phyloP scores from a whole-genome alignment of 1,140 invertebrate genomes.

The Megalopta genalis region DNA sequence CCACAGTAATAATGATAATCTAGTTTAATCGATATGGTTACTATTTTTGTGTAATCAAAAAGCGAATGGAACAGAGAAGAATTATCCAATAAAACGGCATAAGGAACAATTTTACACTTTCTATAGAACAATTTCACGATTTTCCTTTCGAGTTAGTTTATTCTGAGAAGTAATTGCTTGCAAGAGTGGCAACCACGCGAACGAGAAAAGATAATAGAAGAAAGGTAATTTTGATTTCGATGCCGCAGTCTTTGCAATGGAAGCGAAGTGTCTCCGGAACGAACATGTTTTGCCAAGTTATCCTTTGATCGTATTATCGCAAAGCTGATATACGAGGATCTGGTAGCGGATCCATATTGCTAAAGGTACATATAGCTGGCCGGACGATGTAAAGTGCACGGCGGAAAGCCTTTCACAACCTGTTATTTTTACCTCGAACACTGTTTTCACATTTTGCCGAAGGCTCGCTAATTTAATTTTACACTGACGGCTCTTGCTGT shows the following conservation, averaged over 20 bases:
- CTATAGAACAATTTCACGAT: too few relatives aligned
- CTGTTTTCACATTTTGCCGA: slow-evolving; percentile 55
- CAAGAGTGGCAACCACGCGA: not conserved
- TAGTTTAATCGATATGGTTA: too few relatives aligned
- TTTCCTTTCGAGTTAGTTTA: not conserved
- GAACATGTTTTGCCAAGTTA: slow-evolving; percentile 51
- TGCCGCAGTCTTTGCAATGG: slow-evolving; percentile 4
- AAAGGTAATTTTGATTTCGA: slow-evolving; percentile 33
- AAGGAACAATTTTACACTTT: too few relatives aligned
- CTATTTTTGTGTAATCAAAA: too few relatives aligned
- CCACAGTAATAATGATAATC: too few relatives aligned
- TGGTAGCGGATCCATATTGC: slow-evolving; percentile 43
- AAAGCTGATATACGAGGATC: slow-evolving; percentile 49
- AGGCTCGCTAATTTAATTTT: slow-evolving; percentile 65
- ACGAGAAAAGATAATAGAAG: not conserved
- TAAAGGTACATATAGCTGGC: slow-evolving; percentile 23
- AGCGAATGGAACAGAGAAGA: too few relatives aligned
- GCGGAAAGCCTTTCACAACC: slow-evolving; percentile 33
- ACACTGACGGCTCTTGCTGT: slow-evolving; percentile 22
- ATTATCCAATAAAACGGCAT: too few relatives aligned
- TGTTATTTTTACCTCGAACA: slow-evolving; percentile 60
- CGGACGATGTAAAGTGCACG: slow-evolving; percentile 50
- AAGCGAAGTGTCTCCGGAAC: slow-evolving; percentile 37
- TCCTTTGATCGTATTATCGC: slow-evolving; percentile 59
- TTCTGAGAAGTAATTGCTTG: not conserved